Evolutionary conservation across 2,797 vertebrate genomes (phyloP).

Genomic region (Characodon lateralis): DNA sequence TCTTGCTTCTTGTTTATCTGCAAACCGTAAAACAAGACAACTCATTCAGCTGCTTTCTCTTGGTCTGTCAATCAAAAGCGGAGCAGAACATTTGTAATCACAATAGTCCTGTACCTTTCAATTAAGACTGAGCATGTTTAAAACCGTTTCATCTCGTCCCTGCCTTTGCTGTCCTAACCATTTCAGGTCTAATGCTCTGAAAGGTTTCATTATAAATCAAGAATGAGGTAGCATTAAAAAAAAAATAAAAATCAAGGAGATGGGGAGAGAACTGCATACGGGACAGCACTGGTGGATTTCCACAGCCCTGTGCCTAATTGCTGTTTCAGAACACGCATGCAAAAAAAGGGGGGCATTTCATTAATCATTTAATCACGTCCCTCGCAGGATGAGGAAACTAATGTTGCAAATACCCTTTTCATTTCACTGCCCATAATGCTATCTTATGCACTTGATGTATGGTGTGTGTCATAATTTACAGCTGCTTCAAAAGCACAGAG

Average conservation of each 20-base stretch:
- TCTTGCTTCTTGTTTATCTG: conserved; percentile 92
- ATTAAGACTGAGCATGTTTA: conserved; percentile 88
- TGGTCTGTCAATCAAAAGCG: conserved; percentile 93
- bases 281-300: conserved; percentile 80
- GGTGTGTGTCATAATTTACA: conserved; percentile 99
- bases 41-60: conserved; percentile 86
- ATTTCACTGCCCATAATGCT: conserved; percentile 99
- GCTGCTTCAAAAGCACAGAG: conserved; percentile 94
- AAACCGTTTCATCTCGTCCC: conserved; percentile 80
- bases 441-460: conserved; percentile 99
- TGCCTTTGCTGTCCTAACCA: conserved; percentile 87
- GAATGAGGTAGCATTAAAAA: conserved; percentile 89
- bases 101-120: conserved; percentile 90
- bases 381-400: conserved; percentile 99
- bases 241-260: conserved; percentile 52
- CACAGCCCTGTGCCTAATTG: conserved; percentile 95
- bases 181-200: conserved; percentile 90
- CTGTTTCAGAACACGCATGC: conserved; percentile 99
- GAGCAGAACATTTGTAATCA: conserved; percentile 84
- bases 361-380: conserved; percentile 99
- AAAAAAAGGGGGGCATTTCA: conserved; percentile 92
- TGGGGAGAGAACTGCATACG: conserved; percentile 39
- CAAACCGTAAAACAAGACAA: conserved; percentile 92
- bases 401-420: conserved; percentile 99
- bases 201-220: conserved; percentile 95